phyloP scores from a whole-genome alignment of 1,140 invertebrate species.

The Drosophila varians region DNA sequence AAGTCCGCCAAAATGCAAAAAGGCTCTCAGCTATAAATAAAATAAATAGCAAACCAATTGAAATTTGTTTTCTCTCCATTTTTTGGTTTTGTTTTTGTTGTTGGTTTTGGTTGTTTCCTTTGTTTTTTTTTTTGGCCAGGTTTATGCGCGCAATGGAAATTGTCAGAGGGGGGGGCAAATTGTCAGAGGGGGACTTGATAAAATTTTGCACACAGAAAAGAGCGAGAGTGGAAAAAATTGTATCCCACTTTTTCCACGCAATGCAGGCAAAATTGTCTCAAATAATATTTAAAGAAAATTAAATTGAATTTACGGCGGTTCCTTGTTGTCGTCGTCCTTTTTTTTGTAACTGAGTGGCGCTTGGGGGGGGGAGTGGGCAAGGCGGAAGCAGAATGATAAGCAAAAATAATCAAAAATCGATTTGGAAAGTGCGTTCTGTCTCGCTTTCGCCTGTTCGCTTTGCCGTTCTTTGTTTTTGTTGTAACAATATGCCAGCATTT shows the following conservation, averaged over 20 bases:
- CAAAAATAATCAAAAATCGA: constrained; percentile 80
- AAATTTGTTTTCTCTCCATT: constrained; percentile 33
- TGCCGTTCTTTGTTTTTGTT: constrained; percentile 23
- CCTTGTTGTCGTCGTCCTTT: constrained; percentile 18
- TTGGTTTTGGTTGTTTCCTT: constrained; percentile 30
- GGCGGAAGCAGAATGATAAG: constrained; percentile 68
- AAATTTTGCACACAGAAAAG: constrained; percentile 33
- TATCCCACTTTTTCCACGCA: constrained; percentile 43
- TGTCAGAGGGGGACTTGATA: constrained; percentile 50
- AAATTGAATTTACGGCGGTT: constrained; percentile 76
- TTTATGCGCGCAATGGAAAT: constrained; percentile 59
- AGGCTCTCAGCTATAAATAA: constrained; percentile 74
- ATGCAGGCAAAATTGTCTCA: constrained; percentile 75
- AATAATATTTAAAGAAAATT: constrained; percentile 82
- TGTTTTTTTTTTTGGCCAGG: constrained; percentile 49
- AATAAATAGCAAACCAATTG: constrained; percentile 67
- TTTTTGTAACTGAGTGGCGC: not conserved
- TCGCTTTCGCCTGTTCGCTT: constrained; percentile 2
- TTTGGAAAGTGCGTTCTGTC: constrained; percentile 68
- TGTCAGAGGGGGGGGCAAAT: not conserved
- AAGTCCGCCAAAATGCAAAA: constrained; percentile 63
- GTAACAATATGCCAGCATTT: constrained; percentile 68
- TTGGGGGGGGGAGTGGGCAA: not conserved
- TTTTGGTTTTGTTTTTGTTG: not conserved
- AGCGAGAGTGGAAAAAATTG: constrained; percentile 25